Base-by-base conservation (phyloP, 2,888 invertebrate genomes). In the Eilema depressum region DNA sequence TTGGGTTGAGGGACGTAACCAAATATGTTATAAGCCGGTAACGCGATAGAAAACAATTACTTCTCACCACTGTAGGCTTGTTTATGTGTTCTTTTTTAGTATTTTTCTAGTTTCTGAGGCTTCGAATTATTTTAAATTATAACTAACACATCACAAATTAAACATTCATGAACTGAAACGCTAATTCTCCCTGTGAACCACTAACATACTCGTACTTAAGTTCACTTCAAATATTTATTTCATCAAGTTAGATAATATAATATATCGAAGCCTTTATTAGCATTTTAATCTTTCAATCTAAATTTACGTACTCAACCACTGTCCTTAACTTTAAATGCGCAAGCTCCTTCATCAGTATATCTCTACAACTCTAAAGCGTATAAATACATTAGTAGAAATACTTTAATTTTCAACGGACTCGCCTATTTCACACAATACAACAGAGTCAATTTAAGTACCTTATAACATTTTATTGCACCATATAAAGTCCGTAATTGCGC, bases 381-480 rank as follows among this genome's bases (percentile, higher is more conserved):
- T 82, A 84, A 83, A 83, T 79, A 81, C 60, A 76, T 82, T 71
- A 78, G 65, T 82, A 85, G 77, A 84, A 84, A 86, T 77, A 83
- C 79, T 86, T 85, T 77, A 75, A 83, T 81, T 85, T 85, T 77
- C 77, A 77, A 76, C 75, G 47, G 74, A 75, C 73, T 76, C 74
- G 75, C 72, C 76, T 81, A 79, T 78, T 82, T 74, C 73, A 74
- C 75, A 74, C 64, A 72, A 69, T 76, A 70, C 63, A 62, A 74
- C 70, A 75, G 73, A 72, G 70, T 69, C 63, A 66, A 73, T 69
- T 76, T 71, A 71, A 75, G 73, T 76, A 83, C 74, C 64, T 79
- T 73, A 75, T 78, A 79, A 82, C 75, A 78, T 86, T 90, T 90
- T 93, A 92, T 91, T 93, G 92, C 93, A 94, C 92, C 90, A 91